Evolutionary conservation across 2,113 vertebrate genomes (phyloP), one percentile per base, ranked within the genome.

Genomic region (Polypterus senegalus): DNA sequence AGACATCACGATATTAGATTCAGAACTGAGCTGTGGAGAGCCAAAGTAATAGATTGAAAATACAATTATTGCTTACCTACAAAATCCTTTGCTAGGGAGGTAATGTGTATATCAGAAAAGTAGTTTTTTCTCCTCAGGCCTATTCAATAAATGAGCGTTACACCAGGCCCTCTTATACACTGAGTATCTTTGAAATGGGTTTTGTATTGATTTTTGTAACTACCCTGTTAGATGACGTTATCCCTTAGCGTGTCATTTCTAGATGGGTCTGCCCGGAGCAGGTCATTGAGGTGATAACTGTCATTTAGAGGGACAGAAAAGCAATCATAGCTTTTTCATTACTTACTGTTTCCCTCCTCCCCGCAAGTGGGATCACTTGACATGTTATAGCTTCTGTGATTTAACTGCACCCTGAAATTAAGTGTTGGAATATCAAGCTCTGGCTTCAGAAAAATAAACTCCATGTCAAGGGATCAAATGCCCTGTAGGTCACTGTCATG

Each of bases 191-290:
- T 91, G 92, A 94, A 97, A 98, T 98, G 93, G 94, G 89, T 94
- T 97, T 97, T 95, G 91, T 98, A 98, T 98, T 97, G 94, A 98
- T 98, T 98, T 98, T 95, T 92, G 93, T 94, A 97, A 97, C 92
- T 92, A 94, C 88, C 88, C 93, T 92, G 92, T 96, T 96, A 95
- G 92, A 90, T 95, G 94, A 97, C 91, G 93, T 95, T 94, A 92
- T 96, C 87, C 92, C 92, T 95, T 91, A 93, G 91, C 86, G 90
- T 97, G 93, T 96, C 89, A 91, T 92, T 92, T 91, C 88, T 88
- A 91, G 93, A 92, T 90, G 73, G 87, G 85, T 84, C 89, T 68
- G 93, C 94, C 96, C 71, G 90, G 81, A 97, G 96, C 93, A 92
- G 94, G 92, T 94, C 93, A 97, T 93, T 90, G 92, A 96, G 94